Conservation (phyloP, 1,140 invertebrate genomes). For the Chlorops oryzae region DNA sequence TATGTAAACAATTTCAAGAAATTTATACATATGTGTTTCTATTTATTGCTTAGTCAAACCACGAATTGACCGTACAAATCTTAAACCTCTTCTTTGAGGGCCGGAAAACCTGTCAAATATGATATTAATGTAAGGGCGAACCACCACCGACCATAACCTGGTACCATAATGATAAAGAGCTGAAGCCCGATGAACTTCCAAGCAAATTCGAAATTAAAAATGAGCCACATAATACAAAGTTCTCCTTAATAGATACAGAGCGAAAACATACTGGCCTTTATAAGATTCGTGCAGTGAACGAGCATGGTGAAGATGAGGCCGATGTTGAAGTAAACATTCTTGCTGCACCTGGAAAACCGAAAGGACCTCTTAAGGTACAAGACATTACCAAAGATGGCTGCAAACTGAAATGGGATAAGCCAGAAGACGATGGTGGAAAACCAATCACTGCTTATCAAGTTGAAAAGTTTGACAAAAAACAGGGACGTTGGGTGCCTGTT, state of each 20-base stretch:
- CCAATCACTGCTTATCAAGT: slow-evolving; percentile 94
- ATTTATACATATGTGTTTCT: not conserved
- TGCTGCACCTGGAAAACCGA: slow-evolving; percentile 73
- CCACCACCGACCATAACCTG: slow-evolving; percentile 89
- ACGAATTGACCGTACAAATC: slow-evolving; percentile 90
- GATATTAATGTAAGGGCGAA: slow-evolving; percentile 92
- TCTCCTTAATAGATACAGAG: slow-evolving; percentile 77
- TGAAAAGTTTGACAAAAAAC: slow-evolving; percentile 91
- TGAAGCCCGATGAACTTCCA: slow-evolving; percentile 51
- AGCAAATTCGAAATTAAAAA: slow-evolving; percentile 79
- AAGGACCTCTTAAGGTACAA: slow-evolving; percentile 85
- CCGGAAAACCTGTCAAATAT: slow-evolving; percentile 87
- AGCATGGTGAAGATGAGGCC: slow-evolving; percentile 88
- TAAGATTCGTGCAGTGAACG: slow-evolving; percentile 85
- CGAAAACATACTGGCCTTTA: slow-evolving; percentile 84
- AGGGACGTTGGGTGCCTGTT: slow-evolving; percentile 89
- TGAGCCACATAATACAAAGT: slow-evolving; percentile 88
- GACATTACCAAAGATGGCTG: slow-evolving; percentile 85
- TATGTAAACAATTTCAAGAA: not conserved
- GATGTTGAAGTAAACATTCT: slow-evolving; percentile 89
- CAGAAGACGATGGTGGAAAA: slow-evolving; percentile 95
- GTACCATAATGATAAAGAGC: slow-evolving; percentile 54
- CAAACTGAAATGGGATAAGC: slow-evolving; percentile 94
- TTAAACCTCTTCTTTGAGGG: slow-evolving; percentile 84
- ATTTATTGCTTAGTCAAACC: slow-evolving; percentile 66